Conservation (phyloP, 2,888 invertebrate species). For the Agriopis aurantiaria region DNA sequence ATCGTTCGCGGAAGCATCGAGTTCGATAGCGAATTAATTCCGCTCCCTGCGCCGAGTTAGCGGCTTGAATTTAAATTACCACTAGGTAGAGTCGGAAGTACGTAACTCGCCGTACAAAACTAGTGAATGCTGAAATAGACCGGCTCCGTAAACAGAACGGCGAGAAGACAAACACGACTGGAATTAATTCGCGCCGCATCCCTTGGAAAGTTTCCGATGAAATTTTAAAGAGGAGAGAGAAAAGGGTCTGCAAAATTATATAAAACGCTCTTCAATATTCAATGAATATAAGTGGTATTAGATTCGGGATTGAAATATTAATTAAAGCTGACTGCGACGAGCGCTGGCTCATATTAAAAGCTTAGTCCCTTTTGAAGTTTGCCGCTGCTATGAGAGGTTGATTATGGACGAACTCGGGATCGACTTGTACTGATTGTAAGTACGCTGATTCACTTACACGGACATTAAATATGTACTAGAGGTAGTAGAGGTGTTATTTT, state of each 20-base stretch:
- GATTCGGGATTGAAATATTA: conserved; percentile 45
- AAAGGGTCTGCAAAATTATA: conserved; percentile 48
- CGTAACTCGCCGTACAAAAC: conserved; percentile 9
- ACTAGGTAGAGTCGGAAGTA: conserved; percentile 11
- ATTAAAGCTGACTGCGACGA: conserved; percentile 40
- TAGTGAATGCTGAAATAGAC: conserved; percentile 19
- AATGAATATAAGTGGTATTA: conserved; percentile 47
- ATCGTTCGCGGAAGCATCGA: conserved; percentile 13
- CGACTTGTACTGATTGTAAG: conserved; percentile 1
- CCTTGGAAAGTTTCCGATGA: conserved; percentile 50
- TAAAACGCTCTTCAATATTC: conserved; percentile 50
- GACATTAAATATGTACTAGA: background rate
- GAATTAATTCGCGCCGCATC: conserved; percentile 36
- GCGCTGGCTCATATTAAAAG: conserved; percentile 20
- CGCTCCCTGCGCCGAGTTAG: conserved; percentile 15
- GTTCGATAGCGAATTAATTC: conserved; percentile 28
- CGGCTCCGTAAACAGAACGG: conserved; percentile 19
- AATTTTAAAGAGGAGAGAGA: conserved; percentile 52
- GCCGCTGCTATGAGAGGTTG: conserved; percentile 14
- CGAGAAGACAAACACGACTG: conserved; percentile 28
- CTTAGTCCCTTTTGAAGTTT: conserved; percentile 18
- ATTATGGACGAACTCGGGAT: conserved; percentile 8
- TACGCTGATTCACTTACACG: conserved; percentile 2
- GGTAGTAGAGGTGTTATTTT: background rate
- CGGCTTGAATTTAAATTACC: conserved; percentile 27